Conservation (phyloP, 2,888 invertebrate species). For the Heteropelma amictum region DNA sequence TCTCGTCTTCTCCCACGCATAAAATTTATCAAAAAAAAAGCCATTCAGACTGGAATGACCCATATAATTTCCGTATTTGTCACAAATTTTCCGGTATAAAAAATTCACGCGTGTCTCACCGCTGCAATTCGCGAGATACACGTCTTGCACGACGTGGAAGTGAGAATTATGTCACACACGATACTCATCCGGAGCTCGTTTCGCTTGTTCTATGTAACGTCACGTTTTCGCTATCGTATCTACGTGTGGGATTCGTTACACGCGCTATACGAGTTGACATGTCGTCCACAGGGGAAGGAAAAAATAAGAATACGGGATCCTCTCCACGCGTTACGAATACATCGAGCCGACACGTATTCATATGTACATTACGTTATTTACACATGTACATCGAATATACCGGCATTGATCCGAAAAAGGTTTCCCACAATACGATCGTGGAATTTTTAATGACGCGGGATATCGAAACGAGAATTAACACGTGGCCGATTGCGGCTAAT, state of each 20-base stretch:
- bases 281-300: too few relatives aligned
- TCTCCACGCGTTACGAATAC: constrained; percentile 51
- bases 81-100: not conserved
- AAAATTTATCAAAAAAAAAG: not conserved
- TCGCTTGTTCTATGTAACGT: constrained; percentile 42
- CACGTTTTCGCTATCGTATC: constrained; percentile 54
- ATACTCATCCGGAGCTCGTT: constrained; percentile 18
- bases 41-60: too few relatives aligned
- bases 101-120: constrained; percentile 6
- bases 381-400: constrained; percentile 5
- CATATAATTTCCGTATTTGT: not conserved
- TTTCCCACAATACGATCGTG: too few relatives aligned
- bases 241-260: constrained; percentile 40
- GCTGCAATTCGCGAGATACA: constrained; percentile 29
- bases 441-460: too few relatives aligned
- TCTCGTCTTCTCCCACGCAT: too few relatives aligned
- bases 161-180: constrained; percentile 52
- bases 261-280: constrained; percentile 28
- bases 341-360: constrained; percentile 32
- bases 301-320: constrained; percentile 46
- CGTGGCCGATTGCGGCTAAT: too few relatives aligned
- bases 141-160: constrained; percentile 45
- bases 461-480: too few relatives aligned
- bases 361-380: constrained; percentile 14
- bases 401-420: not conserved